Evolutionary conservation across 1,140 invertebrate species (phyloP).

Genomic region (Pseudomyrmex pallidus): DNA sequence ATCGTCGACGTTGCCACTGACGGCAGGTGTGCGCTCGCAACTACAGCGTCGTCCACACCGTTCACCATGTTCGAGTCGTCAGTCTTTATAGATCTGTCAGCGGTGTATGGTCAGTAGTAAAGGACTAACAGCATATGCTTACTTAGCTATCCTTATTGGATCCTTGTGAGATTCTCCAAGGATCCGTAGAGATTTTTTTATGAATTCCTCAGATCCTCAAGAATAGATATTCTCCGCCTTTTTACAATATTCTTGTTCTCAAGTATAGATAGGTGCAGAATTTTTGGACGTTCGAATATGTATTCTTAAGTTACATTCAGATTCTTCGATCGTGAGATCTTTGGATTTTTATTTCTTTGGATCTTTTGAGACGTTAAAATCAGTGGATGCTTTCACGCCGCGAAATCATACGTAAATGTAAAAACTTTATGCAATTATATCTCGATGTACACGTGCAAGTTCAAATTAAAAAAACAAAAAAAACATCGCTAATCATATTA

Average conservation of each 20-base stretch:
- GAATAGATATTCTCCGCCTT: slow-evolving; percentile 5
- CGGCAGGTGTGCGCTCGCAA: slow-evolving; percentile 79
- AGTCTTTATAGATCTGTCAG: slow-evolving; percentile 85
- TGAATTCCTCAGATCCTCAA: slow-evolving; percentile 4
- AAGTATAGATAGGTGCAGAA: neutral
- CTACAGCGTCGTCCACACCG: slow-evolving; percentile 84
- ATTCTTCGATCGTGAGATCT: neutral
- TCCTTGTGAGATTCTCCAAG: neutral
- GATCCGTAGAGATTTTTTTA: neutral
- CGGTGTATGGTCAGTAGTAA: slow-evolving; percentile 81
- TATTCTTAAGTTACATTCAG: neutral
- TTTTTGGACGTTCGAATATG: neutral
- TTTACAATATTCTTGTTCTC: neutral
- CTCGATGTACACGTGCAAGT: neutral
- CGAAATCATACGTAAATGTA: neutral
- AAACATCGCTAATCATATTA: neutral
- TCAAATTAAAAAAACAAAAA: slow-evolving; percentile 19
- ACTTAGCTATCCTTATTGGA: slow-evolving; percentile 2
- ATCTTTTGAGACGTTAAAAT: slow-evolving; percentile 5
- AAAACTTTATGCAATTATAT: slow-evolving; percentile 3
- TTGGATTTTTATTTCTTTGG: slow-evolving; percentile 22
- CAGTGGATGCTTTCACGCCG: neutral
- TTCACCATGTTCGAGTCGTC: slow-evolving; percentile 84
- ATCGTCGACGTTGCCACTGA: slow-evolving; percentile 80
- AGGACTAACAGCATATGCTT: slow-evolving; percentile 69